phyloP scores from a whole-genome alignment of 2,113 vertebrate species.

The Clarias magur region DNA sequence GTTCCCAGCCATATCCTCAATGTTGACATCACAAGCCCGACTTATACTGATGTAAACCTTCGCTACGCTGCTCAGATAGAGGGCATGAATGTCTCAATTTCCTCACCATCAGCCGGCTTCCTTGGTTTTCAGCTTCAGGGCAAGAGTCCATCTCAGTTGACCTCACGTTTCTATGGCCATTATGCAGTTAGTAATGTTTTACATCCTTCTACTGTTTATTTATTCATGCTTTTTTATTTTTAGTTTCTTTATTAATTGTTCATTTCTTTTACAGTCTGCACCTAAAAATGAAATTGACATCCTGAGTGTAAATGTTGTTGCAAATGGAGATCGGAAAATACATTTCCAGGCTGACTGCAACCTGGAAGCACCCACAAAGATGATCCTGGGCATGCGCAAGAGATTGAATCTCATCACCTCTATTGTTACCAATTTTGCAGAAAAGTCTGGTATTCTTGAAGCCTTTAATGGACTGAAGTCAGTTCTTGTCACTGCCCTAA shows the following conservation, averaged over 20 bases:
- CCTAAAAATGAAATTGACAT: conserved; percentile 77
- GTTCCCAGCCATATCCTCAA: conserved; percentile 55
- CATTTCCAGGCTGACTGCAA: conserved; percentile 78
- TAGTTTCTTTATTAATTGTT: conserved; percentile 7
- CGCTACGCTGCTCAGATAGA: conserved; percentile 61
- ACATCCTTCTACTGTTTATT: background rate
- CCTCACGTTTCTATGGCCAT: conserved; percentile 72
- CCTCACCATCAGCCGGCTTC: conserved; percentile 76
- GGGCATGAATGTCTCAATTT: conserved; percentile 65
- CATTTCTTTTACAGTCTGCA: conserved; percentile 72
- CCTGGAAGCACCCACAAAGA: conserved; percentile 66
- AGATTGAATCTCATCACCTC: conserved; percentile 70
- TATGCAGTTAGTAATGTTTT: conserved; percentile 73
- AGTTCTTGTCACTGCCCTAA: conserved; percentile 60
- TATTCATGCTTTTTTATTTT: background rate
- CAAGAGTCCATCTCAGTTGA: conserved; percentile 58
- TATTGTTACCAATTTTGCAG: conserved; percentile 65
- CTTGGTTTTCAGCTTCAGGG: conserved; percentile 68
- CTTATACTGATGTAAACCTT: conserved; percentile 76
- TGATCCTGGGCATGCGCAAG: conserved; percentile 75
- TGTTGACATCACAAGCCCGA: conserved; percentile 80
- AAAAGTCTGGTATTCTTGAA: conserved; percentile 70
- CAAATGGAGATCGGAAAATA: conserved; percentile 63
- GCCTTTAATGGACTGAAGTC: conserved; percentile 64
- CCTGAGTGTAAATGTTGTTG: conserved; percentile 69